These are phyloP conservation scores for Cheilinus undulatus DNA, from an alignment of 2,113 vertebrate species.

Conservation along the genomic window DNA sequence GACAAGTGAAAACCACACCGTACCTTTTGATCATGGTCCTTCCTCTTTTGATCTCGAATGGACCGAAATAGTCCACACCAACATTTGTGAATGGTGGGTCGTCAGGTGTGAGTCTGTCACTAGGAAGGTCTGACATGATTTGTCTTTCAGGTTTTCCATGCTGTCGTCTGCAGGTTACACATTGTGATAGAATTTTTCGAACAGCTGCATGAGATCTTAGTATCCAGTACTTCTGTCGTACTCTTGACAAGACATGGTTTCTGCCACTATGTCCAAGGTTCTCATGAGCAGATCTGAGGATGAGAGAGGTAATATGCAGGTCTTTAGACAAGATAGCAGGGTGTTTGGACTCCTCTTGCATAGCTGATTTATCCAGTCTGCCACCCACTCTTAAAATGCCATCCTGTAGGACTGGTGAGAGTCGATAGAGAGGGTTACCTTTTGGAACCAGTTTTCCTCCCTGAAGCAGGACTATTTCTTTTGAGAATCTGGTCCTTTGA, in stretches of 20 bases:
- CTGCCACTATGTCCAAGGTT: not conserved
- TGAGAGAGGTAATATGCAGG: not conserved
- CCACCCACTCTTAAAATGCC: not conserved
- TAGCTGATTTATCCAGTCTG: not conserved
- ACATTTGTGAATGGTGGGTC: not conserved
- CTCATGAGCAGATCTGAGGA: not conserved
- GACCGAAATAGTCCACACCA: not conserved
- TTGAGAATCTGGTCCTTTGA: no score
- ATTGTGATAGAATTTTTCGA: not conserved
- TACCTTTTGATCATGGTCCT: no score
- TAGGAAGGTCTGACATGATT: not conserved
- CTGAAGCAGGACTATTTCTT: no score
- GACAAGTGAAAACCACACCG: no score
- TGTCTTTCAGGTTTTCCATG: not conserved
- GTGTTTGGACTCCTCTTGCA: not conserved
- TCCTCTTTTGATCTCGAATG: no score
- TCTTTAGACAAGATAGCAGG: not conserved
- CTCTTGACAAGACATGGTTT: not conserved
- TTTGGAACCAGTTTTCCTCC: not conserved
- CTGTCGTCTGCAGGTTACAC: not conserved
- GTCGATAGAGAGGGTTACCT: not conserved
- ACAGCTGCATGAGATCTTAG: not conserved
- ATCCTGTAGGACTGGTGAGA: not conserved
- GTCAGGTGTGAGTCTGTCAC: not conserved
- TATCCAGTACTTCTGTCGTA: not conserved